A percentile compares a stretch with the other conserved stretches of the same genome.
phyloP scores from a whole-genome alignment of 2,797 vertebrate species.

The Mionectes olivaceus region DNA sequence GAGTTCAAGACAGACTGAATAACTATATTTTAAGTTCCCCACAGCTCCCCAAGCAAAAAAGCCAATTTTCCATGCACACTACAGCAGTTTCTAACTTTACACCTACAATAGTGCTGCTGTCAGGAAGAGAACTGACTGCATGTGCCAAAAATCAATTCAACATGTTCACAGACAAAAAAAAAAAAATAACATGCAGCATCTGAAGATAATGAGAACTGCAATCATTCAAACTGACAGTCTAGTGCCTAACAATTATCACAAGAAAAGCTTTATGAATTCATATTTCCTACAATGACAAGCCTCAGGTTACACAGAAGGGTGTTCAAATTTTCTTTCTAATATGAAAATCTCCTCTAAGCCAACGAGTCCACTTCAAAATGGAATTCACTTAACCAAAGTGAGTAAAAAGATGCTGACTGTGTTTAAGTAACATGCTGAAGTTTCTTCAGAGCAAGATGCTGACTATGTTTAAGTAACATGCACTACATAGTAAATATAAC shows the following conservation, averaged over 20 bases:
- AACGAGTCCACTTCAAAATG: conserved; percentile 18
- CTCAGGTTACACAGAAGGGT: conserved; percentile 55
- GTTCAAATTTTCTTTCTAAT: conserved; percentile 31
- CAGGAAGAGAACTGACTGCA: conserved; percentile 50
- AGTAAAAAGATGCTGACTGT: conserved; percentile 17
- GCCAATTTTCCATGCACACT: conserved; percentile 33
- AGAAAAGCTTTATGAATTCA: conserved; percentile 57
- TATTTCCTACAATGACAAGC: conserved; percentile 55
- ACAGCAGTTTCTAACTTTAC: conserved; percentile 61
- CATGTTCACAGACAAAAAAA: conserved; percentile 72
- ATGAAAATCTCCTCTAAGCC: conserved; percentile 28
- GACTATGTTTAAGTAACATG: background rate
- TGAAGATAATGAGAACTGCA: conserved; percentile 72
- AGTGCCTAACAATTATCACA: conserved; percentile 67
- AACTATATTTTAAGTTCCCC: background rate
- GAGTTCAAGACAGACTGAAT: background rate
- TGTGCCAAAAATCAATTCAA: conserved; percentile 71
- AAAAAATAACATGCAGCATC: conserved; percentile 62
- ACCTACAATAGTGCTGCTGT: conserved; percentile 63
- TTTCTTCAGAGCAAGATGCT: conserved; percentile 15
- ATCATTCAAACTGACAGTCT: conserved; percentile 72
- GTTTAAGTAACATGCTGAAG: background rate
- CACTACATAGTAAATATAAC: background rate
- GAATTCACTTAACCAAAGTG: conserved; percentile 4
- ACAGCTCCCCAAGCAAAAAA: conserved; percentile 4